These are phyloP conservation scores for Blera fallax DNA, from an alignment of 2,888 invertebrate genomes.

Conservation along the genomic window DNA sequence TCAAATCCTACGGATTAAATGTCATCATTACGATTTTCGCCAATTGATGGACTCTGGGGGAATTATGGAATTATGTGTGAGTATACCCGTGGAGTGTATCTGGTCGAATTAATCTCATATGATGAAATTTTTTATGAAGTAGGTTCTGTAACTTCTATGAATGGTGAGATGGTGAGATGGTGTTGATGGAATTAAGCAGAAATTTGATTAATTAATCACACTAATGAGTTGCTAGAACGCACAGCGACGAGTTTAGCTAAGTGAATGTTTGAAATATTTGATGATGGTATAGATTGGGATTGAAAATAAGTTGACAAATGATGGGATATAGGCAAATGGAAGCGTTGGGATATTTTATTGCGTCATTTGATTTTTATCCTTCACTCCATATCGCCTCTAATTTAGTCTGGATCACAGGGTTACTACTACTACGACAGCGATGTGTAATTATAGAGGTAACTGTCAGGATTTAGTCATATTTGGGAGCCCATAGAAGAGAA, in stretches of 20 bases:
- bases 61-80: neutral
- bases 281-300: no score
- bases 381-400: no score
- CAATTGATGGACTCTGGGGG: slow-evolving; percentile 44
- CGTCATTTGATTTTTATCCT: no score
- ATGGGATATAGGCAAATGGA: neutral
- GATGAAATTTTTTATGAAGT: neutral
- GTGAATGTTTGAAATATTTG: slow-evolving; percentile 6
- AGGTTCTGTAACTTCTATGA: slow-evolving; percentile 6
- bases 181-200: slow-evolving; percentile 33
- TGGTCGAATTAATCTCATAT: slow-evolving; percentile 15
- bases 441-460: no score
- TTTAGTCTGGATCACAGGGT: no score
- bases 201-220: slow-evolving; percentile 40
- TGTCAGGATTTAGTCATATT: no score
- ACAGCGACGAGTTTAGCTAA: neutral
- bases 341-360: no score
- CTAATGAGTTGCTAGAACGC: slow-evolving; percentile 32
- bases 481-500: no score
- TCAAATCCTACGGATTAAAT: slow-evolving; percentile 70
- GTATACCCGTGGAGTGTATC: neutral
- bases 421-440: no score
- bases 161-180: slow-evolving; percentile 18
- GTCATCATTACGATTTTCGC: slow-evolving; percentile 66
- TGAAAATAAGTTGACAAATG: no score